Evolutionary conservation across 2,797 vertebrate species (phyloP).

Genomic region (Myoxocephalus aenaeus): DNA sequence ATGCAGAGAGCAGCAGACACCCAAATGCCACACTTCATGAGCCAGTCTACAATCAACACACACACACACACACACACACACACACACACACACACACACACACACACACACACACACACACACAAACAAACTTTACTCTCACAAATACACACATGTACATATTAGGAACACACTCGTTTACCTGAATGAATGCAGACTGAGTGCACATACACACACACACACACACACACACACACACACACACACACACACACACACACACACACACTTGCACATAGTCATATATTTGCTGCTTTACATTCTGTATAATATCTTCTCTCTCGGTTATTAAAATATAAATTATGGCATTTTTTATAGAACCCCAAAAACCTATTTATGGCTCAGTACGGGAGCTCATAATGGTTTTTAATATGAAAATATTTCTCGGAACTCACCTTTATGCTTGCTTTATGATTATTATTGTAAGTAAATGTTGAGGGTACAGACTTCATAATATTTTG

Average conservation of each 20-base stretch:
- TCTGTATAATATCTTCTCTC: slow-evolving; percentile 52
- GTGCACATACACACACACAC: not conserved
- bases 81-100: slow-evolving; percentile 44
- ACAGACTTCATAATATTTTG: not conserved
- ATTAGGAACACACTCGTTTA: slow-evolving; percentile 16
- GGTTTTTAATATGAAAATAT: slow-evolving; percentile 15
- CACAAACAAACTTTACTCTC: slow-evolving; percentile 29
- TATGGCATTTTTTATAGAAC: slow-evolving; percentile 57
- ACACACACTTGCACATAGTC: not conserved
- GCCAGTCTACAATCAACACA: slow-evolving; percentile 64
- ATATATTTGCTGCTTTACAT: slow-evolving; percentile 54
- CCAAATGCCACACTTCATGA: slow-evolving; percentile 87
- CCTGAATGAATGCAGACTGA: not conserved
- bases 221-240: slow-evolving; percentile 21
- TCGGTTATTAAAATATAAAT: slow-evolving; percentile 58
- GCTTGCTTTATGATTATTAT: not conserved
- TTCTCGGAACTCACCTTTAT: slow-evolving; percentile 1
- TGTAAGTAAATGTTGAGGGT: not conserved
- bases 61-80: slow-evolving; percentile 23
- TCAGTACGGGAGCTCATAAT: slow-evolving; percentile 20
- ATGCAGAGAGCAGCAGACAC: slow-evolving; percentile 85
- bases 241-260: slow-evolving; percentile 10
- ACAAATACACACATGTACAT: slow-evolving; percentile 39
- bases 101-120: slow-evolving; percentile 35
- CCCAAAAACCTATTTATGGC: slow-evolving; percentile 43